Evolutionary conservation across 2,797 vertebrate genomes (phyloP).

Genomic region (Bucorvus abyssinicus): DNA sequence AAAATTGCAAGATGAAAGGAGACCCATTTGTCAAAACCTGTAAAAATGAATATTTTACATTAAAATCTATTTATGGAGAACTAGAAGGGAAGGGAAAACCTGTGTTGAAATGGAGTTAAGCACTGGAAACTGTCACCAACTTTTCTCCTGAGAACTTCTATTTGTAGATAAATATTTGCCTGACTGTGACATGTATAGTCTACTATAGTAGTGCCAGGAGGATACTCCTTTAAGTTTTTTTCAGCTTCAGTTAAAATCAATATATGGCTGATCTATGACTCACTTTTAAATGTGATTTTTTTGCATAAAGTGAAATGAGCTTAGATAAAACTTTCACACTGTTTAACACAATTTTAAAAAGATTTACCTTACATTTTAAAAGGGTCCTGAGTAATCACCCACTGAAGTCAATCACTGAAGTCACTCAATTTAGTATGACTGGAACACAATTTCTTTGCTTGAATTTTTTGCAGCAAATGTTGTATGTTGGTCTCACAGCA

Average conservation of each 20-base stretch:
- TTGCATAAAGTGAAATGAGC: neutral
- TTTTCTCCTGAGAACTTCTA: neutral
- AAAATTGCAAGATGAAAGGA: slow-evolving; percentile 3
- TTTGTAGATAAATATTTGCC: neutral
- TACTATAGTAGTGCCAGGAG: neutral
- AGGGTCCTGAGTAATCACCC: neutral
- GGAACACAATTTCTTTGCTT: neutral
- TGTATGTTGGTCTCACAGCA: rapidly evolving
- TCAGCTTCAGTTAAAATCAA: neutral
- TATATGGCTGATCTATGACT: neutral
- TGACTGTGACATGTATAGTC: neutral
- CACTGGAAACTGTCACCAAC: neutral
- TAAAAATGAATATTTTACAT: neutral
- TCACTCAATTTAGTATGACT: neutral
- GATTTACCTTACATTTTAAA: neutral
- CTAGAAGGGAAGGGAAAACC: neutral
- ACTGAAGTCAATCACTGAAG: neutral
- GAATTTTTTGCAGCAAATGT: neutral
- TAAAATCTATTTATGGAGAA: neutral
- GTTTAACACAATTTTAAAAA: neutral
- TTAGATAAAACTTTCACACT: neutral
- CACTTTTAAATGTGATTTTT: neutral
- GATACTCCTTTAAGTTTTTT: neutral
- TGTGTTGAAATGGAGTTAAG: neutral
- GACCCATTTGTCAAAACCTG: neutral